Evolutionary conservation across 2,113 vertebrate species (phyloP).

Genomic region (Tachycineta bicolor): DNA sequence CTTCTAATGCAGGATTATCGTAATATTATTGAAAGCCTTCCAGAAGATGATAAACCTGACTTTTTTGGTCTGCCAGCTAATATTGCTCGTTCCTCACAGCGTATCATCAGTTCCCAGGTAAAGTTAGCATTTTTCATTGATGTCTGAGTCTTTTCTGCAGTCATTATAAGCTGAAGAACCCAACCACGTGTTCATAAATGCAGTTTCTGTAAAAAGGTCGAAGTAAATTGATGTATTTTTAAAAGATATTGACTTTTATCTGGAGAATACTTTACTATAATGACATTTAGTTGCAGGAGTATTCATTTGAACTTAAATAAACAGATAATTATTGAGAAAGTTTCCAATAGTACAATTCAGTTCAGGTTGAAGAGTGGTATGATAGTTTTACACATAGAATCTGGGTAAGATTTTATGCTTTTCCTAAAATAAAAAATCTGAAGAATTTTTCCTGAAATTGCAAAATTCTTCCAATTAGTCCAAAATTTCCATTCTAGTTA

Average conservation of each 20-base stretch:
- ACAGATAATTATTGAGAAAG: neutral
- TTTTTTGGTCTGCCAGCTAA: constrained; percentile 97
- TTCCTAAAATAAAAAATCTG: neutral
- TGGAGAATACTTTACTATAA: neutral
- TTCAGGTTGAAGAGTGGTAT: neutral
- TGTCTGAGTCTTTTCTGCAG: neutral
- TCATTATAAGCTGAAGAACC: neutral
- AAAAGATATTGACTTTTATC: neutral
- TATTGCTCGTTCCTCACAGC: constrained; percentile 92
- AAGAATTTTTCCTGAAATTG: neutral
- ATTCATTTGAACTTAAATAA: neutral
- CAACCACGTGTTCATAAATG: neutral
- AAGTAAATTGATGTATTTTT: neutral
- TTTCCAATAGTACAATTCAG: neutral
- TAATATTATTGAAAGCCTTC: constrained; percentile 87
- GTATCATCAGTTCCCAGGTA: constrained; percentile 93
- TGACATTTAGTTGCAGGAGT: neutral
- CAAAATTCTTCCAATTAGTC: neutral
- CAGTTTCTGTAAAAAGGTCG: neutral
- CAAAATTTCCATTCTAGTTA: neutral
- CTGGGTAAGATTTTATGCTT: neutral
- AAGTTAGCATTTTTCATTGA: neutral
- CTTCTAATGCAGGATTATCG: constrained; percentile 85
- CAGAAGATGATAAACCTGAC: constrained; percentile 92
- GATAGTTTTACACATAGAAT: neutral